These are phyloP conservation scores for Copsychus sechellarum DNA, from an alignment of 2,113 vertebrate species.

Conservation along the genomic window DNA sequence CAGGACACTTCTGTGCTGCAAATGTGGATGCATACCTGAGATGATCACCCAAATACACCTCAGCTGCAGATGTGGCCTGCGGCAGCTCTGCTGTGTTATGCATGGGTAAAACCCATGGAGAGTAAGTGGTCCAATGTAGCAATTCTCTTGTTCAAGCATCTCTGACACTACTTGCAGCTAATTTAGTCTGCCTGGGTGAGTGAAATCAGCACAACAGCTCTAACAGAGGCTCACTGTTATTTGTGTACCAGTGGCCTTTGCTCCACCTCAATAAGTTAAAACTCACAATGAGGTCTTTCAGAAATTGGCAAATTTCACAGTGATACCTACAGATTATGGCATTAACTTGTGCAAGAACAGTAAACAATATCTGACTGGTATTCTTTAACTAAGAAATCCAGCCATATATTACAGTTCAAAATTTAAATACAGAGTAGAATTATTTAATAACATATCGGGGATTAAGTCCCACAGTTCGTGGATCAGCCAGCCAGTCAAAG, in stretches of 20 bases:
- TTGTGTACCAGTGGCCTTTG: neutral
- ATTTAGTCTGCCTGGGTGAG: too few relatives aligned
- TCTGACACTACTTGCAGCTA: too few relatives aligned
- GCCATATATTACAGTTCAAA: neutral
- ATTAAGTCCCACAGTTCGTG: neutral
- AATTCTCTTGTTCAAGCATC: too few relatives aligned
- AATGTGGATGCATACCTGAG: too few relatives aligned
- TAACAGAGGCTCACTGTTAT: too few relatives aligned
- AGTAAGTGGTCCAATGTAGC: too few relatives aligned
- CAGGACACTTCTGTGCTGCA: too few relatives aligned
- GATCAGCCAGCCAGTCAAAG: constrained; percentile 88
- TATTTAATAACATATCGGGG: neutral
- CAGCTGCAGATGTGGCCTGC: too few relatives aligned
- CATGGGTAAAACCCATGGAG: too few relatives aligned
- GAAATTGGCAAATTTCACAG: neutral
- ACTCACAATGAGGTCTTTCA: neutral
- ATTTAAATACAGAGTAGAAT: neutral
- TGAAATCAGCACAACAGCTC: too few relatives aligned
- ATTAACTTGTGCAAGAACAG: neutral
- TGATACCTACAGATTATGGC: neutral
- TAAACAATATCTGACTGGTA: neutral
- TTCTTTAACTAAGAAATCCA: neutral
- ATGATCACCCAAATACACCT: too few relatives aligned
- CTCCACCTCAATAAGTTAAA: neutral
- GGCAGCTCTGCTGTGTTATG: too few relatives aligned